These are phyloP conservation scores for Zoanthus sansibaricus DNA, from an alignment of 92 coral and sea anemone genomes.

Conservation along the genomic window DNA sequence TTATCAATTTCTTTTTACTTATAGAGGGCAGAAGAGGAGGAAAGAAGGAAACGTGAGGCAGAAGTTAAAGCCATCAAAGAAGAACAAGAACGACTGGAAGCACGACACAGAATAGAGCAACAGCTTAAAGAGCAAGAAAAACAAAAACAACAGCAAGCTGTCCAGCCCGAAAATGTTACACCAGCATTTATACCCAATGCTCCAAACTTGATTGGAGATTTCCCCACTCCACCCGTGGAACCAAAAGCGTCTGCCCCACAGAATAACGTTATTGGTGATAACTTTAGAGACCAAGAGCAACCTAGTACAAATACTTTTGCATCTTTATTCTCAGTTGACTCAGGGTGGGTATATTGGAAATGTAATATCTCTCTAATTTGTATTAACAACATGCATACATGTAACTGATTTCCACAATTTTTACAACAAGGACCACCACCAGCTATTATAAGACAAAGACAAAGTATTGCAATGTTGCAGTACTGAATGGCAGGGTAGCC, in stretches of 20 bases:
- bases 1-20: not conserved
- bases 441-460: not conserved
- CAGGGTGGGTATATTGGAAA: slow-evolving; percentile 41
- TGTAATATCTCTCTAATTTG: no score
- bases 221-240: slow-evolving; percentile 67
- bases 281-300: slow-evolving; percentile 65
- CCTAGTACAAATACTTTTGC: slow-evolving; percentile 20
- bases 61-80: slow-evolving; percentile 42
- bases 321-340: slow-evolving; percentile 58
- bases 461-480: no score
- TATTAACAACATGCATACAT: not conserved
- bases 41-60: slow-evolving; percentile 44
- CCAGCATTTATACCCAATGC: slow-evolving; percentile 62
- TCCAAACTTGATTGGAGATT: slow-evolving; percentile 71
- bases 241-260: slow-evolving; percentile 30
- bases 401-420: not conserved
- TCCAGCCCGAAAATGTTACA: slow-evolving; percentile 13
- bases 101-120: slow-evolving; percentile 64
- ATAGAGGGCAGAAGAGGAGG: slow-evolving; percentile 78
- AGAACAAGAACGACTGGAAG: slow-evolving; percentile 72
- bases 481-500: no score
- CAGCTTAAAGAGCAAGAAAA: slow-evolving; percentile 67
- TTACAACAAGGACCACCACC: not conserved
- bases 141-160: slow-evolving; percentile 51
- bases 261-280: slow-evolving; percentile 47